A percentile compares a stretch with the other conserved stretches of the same genome.
phyloP scores from a whole-genome alignment of 2,888 invertebrate species.

The Chymomyza fuscimana region DNA sequence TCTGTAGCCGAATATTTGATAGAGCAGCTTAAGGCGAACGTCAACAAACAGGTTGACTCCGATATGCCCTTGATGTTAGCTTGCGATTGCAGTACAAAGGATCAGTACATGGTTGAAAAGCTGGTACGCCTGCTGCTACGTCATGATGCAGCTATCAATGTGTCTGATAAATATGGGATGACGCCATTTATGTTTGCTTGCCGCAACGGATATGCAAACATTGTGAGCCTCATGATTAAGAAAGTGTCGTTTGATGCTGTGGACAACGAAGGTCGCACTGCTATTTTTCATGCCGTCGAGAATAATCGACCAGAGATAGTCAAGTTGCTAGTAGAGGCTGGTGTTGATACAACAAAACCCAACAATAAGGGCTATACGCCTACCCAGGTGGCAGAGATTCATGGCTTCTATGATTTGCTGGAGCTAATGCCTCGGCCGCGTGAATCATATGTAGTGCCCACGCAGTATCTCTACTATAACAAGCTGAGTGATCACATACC shows the following conservation, averaged over 20 bases:
- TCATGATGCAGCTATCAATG: conserved; percentile 73
- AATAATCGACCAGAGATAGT: conserved; percentile 75
- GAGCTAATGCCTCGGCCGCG: conserved; percentile 69
- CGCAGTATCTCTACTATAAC: conserved; percentile 71
- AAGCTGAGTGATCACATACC: conserved; percentile 76
- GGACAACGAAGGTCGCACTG: conserved; percentile 77
- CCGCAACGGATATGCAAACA: conserved; percentile 64
- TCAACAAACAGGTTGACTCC: conserved; percentile 74
- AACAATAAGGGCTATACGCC: conserved; percentile 77
- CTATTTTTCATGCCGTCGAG: conserved; percentile 78
- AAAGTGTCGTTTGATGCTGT: conserved; percentile 74
- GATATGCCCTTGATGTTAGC: conserved; percentile 73
- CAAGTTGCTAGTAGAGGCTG: conserved; percentile 70
- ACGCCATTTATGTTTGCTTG: conserved; percentile 79
- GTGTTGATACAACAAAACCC: conserved; percentile 64
- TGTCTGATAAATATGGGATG: conserved; percentile 75
- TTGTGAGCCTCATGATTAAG: conserved; percentile 68
- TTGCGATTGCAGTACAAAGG: conserved; percentile 60
- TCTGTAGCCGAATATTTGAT: conserved; percentile 72
- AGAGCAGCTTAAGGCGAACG: conserved; percentile 59
- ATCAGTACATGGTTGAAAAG: conserved; percentile 52
- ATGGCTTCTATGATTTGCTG: conserved; percentile 76
- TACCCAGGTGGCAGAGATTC: conserved; percentile 74
- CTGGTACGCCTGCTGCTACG: conserved; percentile 68
- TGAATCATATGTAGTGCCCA: conserved; percentile 67